phyloP scores from a whole-genome alignment of 1,140 invertebrate species.

The Anoplophora glabripennis region DNA sequence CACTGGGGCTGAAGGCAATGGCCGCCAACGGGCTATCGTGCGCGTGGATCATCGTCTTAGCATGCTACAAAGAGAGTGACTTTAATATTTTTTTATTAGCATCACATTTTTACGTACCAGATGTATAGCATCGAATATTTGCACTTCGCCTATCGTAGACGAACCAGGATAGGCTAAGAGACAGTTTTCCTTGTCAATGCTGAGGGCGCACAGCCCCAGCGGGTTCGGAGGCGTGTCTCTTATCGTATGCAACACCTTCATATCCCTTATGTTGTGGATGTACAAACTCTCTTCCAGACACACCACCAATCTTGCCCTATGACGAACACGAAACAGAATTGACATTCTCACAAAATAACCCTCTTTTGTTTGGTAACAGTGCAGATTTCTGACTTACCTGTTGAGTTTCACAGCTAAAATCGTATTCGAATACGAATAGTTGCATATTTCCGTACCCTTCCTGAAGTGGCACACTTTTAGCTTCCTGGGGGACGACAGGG shows the following conservation, averaged over 20 bases:
- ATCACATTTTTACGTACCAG: constrained; percentile 61
- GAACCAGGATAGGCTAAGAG: constrained; percentile 97
- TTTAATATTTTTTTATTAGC: not conserved
- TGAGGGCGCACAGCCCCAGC: constrained; percentile 87
- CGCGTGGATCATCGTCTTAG: constrained; percentile 93
- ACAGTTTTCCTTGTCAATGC: constrained; percentile 85
- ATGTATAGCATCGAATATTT: constrained; percentile 97
- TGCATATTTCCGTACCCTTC: constrained; percentile 97
- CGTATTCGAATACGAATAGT: constrained; percentile 97
- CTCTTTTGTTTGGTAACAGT: not conserved
- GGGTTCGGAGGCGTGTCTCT: constrained; percentile 96
- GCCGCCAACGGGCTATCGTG: constrained; percentile 96
- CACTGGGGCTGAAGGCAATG: constrained; percentile 86
- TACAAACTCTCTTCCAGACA: constrained; percentile 97
- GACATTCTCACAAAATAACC: too few species aligned
- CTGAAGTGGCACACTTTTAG: constrained; percentile 97
- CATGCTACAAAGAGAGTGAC: constrained; percentile 63
- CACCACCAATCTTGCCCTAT: constrained; percentile 80
- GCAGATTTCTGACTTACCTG: constrained; percentile 60
- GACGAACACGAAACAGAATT: constrained; percentile 7
- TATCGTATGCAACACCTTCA: constrained; percentile 98
- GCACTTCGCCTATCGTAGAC: constrained; percentile 89
- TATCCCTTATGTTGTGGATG: constrained; percentile 98
- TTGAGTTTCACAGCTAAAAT: constrained; percentile 96
- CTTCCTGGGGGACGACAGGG: constrained; percentile 85